Percentiles rank a stretch among this genome's conserved stretches.
Evolutionary conservation across 1,140 invertebrate genomes (phyloP).

Genomic region (Watersipora subatra): DNA sequence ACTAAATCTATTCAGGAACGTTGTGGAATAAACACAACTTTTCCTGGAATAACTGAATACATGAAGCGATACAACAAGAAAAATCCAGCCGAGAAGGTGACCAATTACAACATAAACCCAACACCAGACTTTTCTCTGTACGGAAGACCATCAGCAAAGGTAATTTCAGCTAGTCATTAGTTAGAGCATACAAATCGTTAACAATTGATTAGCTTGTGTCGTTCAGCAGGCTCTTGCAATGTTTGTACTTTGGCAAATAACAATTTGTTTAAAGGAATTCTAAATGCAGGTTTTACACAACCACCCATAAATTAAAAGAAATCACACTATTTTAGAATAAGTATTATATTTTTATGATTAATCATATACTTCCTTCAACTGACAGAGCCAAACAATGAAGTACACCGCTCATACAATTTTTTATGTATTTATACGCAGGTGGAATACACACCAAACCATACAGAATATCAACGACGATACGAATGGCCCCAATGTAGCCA

Average conservation of each 20-base stretch:
- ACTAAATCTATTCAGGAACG: slow-evolving; percentile 31
- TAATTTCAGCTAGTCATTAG: not conserved
- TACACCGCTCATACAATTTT: no score
- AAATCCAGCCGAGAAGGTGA: slow-evolving; percentile 16
- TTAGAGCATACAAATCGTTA: not conserved
- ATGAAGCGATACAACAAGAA: slow-evolving; percentile 24
- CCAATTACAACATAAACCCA: slow-evolving; percentile 33
- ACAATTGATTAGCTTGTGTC: not conserved
- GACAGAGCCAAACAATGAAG: no score
- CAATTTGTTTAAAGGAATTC: not conserved
- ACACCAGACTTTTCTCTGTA: slow-evolving; percentile 27
- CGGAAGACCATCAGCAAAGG: slow-evolving; percentile 24
- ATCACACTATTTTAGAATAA: no score
- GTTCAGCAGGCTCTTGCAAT: not conserved
- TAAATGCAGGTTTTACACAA: not conserved
- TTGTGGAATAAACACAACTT: slow-evolving; percentile 36
- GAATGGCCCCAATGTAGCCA: slow-evolving; percentile 32
- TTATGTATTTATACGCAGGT: no score
- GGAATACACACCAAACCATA: slow-evolving; percentile 18
- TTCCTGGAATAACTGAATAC: slow-evolving; percentile 35
- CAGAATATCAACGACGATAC: slow-evolving; percentile 33
- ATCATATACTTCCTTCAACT: no score
- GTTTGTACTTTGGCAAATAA: no score
- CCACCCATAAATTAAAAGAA: no score
- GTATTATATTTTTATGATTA: no score